Evolutionary conservation across 2,797 vertebrate genomes (phyloP), one percentile per base, ranked within the genome.

Genomic region (Dallia pectoralis): DNA sequence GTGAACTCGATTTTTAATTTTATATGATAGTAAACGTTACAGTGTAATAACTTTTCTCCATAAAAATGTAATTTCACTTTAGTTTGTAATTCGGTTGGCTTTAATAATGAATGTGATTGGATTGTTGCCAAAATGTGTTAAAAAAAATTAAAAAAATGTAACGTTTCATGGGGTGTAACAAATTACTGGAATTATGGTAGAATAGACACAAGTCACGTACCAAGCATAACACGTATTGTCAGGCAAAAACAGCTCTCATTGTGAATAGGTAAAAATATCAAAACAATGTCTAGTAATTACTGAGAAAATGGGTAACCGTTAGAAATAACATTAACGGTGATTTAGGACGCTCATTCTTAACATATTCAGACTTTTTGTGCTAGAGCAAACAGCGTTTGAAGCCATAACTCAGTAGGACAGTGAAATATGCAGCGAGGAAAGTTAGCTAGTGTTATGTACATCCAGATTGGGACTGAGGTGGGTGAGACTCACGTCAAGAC

Each of bases 401-500:
- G 51, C 51, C 51, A 53, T 53, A 19, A 9, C 51, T 53, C 51
- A n/a, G 51, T 22, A 53, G 22, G 51, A 22, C 19, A 53, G 51
- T 19, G 67, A 76, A 80, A 76, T 70, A 48, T 69, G 61, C 70
- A 63, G 73, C 63, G 12, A 4, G 11, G 65, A 14, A 72, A 77
- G 33, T 18, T 49, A 40, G 69, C 85, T 75, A 70, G 70, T 33
- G 75, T 81, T 81, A 67, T 71, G 70, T 72, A 62, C 65, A 72
- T 84, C 79, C 74, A 77, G 79, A 80, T 79, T 75, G 77, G 73
- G 63, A 78, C 74, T 11, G 19, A 77, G 78, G 86, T 81, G 65
- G 70, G 74, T 7, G 74, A 77, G 81, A 75, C 71, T 77, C 51
- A 14, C 59, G 66, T 19, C 70, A 68, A 80, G 79, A 84, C 87